Conservation (phyloP, 2,113 vertebrate genomes). For the Crotalus viridis region DNA sequence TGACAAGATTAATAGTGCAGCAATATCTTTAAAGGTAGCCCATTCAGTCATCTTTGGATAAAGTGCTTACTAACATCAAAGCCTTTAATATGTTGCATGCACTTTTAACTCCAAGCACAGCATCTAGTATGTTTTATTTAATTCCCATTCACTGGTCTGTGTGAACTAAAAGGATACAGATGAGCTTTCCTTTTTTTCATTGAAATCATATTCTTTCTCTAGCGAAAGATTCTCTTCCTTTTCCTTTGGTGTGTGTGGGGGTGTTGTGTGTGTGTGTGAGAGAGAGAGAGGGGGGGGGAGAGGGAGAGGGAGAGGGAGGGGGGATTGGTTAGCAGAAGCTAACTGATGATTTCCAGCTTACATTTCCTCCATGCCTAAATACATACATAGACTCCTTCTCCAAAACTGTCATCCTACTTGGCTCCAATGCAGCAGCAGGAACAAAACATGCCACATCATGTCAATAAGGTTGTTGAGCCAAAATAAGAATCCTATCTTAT, state of each 20-base stretch:
- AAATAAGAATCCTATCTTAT: neutral
- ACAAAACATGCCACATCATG: neutral
- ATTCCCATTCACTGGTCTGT: neutral
- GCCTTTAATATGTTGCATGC: neutral
- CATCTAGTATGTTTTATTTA: neutral
- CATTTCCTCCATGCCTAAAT: neutral
- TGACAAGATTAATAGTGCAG: slow-evolving; percentile 25
- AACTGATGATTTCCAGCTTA: neutral
- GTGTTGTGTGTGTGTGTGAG: too few species aligned
- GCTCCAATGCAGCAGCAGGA: neutral
- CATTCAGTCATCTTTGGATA: neutral
- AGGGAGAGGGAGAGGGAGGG: neutral
- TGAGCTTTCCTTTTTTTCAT: neutral
- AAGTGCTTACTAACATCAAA: neutral
- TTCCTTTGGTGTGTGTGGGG: neutral
- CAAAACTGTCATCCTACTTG: neutral
- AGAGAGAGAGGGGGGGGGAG: neutral
- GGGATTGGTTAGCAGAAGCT: neutral
- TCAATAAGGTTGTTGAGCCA: neutral
- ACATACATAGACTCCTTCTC: neutral
- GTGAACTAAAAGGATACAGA: neutral
- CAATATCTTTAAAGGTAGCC: slow-evolving; percentile 14
- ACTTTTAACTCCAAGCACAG: neutral
- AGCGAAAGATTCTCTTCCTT: neutral
- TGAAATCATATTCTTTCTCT: neutral